These are phyloP conservation scores for Isichthys henryi DNA, from an alignment of 2,113 vertebrate species.

Conservation along the genomic window DNA sequence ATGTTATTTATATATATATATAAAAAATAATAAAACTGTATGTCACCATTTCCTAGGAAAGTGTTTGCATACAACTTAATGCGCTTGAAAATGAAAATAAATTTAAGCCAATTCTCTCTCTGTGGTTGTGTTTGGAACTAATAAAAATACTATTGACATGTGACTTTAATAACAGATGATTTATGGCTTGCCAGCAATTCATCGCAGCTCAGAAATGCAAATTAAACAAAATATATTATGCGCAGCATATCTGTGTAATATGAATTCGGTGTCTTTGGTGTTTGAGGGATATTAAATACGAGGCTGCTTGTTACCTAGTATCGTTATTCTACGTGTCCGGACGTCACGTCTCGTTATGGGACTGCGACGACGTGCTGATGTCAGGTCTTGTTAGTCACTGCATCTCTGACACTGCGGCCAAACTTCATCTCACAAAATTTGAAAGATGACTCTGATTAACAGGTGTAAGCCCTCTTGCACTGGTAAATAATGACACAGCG, in stretches of 20 bases:
- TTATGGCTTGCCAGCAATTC: background rate
- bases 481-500: constrained; percentile 2
- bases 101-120: background rate
- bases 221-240: background rate
- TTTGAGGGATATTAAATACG: background rate
- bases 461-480: background rate
- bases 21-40: background rate
- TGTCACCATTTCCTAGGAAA: background rate
- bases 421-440: background rate
- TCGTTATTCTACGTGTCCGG: background rate
- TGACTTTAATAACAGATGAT: constrained; percentile 8
- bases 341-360: background rate
- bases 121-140: background rate
- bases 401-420: background rate
- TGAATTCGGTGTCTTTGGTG: background rate
- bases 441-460: background rate
- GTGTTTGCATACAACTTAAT: background rate
- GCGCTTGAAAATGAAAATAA: background rate
- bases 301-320: background rate
- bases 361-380: background rate
- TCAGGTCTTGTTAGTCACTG: background rate
- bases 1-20: background rate
- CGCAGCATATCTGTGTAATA: background rate
- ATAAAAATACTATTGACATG: constrained; percentile 1
- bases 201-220: background rate